Conservation (phyloP, 2,888 invertebrate genomes). For the Tetramorium bicarinatum region DNA sequence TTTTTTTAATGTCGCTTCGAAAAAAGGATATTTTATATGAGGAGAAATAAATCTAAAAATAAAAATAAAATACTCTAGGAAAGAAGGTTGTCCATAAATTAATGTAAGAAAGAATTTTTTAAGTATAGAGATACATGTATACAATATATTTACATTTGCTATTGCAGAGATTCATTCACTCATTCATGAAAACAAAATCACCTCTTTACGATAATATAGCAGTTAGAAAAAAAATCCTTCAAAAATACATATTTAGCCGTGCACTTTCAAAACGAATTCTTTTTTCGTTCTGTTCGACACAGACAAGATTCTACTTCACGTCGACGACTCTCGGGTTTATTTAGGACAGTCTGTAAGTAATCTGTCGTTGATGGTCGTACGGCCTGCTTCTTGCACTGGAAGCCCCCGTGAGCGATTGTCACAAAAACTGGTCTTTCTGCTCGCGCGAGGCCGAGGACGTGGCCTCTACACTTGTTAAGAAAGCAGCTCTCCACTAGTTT, state of each 20-base stretch:
- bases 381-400: constrained; percentile 68
- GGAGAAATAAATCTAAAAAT: neutral
- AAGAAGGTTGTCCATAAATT: neutral
- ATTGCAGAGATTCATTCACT: neutral
- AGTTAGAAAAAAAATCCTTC: neutral
- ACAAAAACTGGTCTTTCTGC: constrained; percentile 77
- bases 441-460: constrained; percentile 69
- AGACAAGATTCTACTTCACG: constrained; percentile 21
- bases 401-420: constrained; percentile 72
- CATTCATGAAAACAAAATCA: neutral
- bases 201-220: neutral
- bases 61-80: neutral
- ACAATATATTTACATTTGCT: neutral
- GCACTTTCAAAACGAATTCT: constrained; percentile 49
- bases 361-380: constrained; percentile 73
- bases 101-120: neutral
- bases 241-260: neutral
- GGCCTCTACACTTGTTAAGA: constrained; percentile 73
- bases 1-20: neutral
- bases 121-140: neutral
- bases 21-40: neutral
- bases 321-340: constrained; percentile 47
- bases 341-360: constrained; percentile 66
- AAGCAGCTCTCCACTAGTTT: constrained; percentile 60
- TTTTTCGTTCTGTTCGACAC: constrained; percentile 27